Percentiles rank a stretch among this genome's conserved stretches.
phyloP scores from a whole-genome alignment of 2,888 invertebrate species.

The Drosophila quasianomalipes region DNA sequence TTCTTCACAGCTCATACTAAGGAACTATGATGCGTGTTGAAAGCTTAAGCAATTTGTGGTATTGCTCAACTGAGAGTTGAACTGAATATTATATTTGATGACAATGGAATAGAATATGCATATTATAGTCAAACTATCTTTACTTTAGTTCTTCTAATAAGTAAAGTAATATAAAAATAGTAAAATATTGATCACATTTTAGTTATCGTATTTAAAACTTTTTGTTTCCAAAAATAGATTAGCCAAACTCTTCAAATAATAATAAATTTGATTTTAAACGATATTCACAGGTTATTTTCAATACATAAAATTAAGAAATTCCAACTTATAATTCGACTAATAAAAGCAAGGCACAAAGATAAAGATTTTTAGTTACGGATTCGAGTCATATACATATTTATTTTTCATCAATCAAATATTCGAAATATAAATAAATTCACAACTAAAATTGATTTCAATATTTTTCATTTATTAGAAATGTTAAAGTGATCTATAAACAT shows the following conservation, averaged over 20 bases:
- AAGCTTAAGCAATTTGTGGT: not conserved
- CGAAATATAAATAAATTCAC: not conserved
- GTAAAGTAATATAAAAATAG: too few relatives aligned
- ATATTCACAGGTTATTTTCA: not conserved
- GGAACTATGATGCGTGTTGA: not conserved
- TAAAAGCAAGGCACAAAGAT: accelerated
- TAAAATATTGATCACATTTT: too few relatives aligned
- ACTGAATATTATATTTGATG: not conserved
- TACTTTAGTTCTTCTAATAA: not conserved
- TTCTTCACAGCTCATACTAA: not conserved
- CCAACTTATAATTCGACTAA: not conserved
- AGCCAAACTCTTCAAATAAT: too few relatives aligned
- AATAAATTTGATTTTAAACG: too few relatives aligned
- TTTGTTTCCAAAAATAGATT: not conserved
- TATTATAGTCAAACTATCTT: not conserved
- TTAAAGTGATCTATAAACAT: not conserved
- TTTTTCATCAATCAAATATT: too few relatives aligned
- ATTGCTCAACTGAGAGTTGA: not conserved
- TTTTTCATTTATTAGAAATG: not conserved
- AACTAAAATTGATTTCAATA: too few relatives aligned
- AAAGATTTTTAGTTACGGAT: not conserved
- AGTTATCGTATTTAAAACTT: not conserved
- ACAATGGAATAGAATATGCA: not conserved
- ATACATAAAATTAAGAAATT: not conserved
- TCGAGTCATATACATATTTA: too few relatives aligned